Conservation (phyloP, 2,797 vertebrate genomes). For the Benthosema pterotum region DNA sequence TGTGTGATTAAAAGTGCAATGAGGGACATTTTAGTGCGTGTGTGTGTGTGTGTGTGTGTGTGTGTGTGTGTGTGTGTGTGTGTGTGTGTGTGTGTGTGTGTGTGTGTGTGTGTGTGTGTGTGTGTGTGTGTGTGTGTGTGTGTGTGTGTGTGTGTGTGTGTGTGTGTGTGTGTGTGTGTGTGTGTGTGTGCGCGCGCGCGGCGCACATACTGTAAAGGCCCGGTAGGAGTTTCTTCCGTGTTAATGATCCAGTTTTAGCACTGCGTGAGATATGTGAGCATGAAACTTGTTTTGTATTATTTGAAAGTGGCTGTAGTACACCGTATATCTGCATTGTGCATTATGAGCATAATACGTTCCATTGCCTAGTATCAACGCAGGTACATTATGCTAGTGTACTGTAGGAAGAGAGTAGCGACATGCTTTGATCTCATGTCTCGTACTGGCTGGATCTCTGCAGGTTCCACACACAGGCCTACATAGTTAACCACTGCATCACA, state of each 20-base stretch:
- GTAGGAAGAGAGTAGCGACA: too few relatives aligned
- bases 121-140: conserved; percentile 62
- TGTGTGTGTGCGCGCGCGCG: conserved; percentile 63
- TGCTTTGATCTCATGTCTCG: too few relatives aligned
- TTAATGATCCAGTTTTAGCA: conserved; percentile 54
- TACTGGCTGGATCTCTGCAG: too few relatives aligned
- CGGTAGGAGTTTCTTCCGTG: conserved; percentile 56
- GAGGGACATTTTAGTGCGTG: conserved; percentile 48
- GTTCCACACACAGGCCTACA: too few relatives aligned
- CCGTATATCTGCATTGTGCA: conserved; percentile 3
- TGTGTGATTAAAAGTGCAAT: conserved; percentile 70
- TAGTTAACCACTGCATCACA: too few relatives aligned
- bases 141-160: conserved; percentile 62
- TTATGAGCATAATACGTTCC: not conserved
- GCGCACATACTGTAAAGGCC: conserved; percentile 55
- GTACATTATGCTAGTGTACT: too few relatives aligned
- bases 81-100: conserved; percentile 62
- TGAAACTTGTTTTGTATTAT: not conserved
- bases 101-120: conserved; percentile 63
- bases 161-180: conserved; percentile 63
- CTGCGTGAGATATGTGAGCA: conserved; percentile 32
- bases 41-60: conserved; percentile 66
- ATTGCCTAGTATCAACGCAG: too few relatives aligned
- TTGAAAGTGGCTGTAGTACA: too few relatives aligned
- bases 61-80: conserved; percentile 62